Conservation (phyloP, 2,888 invertebrate species). For the Drosophila pseudotalamancana region DNA sequence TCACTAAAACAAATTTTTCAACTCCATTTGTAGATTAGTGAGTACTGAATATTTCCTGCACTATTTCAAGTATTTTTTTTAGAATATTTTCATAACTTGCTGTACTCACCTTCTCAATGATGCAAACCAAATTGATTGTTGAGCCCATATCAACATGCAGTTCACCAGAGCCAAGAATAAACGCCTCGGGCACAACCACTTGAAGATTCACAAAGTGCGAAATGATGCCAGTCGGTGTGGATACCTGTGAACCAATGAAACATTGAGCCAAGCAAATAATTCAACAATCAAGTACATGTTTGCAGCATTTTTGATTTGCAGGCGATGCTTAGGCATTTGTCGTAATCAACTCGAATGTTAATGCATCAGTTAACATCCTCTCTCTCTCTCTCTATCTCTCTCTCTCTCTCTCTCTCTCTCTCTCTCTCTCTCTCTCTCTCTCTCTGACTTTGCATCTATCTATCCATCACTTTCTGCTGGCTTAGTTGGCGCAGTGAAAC, state of each 20-base stretch:
- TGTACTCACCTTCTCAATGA: conserved; percentile 93
- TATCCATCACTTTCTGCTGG: too few relatives aligned
- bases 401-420: too few relatives aligned
- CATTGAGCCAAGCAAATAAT: conserved; percentile 78
- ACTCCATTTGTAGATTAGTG: too few relatives aligned
- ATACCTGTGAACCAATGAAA: conserved; percentile 87
- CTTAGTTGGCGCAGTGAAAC: conserved; percentile 25
- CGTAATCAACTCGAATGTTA: conserved; percentile 65
- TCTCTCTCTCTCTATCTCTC: background rate
- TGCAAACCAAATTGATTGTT: conserved; percentile 93
- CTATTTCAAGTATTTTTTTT: background rate
- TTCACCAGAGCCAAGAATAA: conserved; percentile 93
- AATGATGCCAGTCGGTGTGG: conserved; percentile 92
- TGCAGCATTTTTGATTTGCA: conserved; percentile 44
- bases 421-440: background rate
- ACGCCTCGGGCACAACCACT: conserved; percentile 95
- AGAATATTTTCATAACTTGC: background rate
- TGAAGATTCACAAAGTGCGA: conserved; percentile 95
- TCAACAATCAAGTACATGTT: conserved; percentile 32
- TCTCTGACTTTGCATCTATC: too few relatives aligned
- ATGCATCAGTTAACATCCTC: conserved; percentile 61
- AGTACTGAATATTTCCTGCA: too few relatives aligned
- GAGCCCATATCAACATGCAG: conserved; percentile 96
- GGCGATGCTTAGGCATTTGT: conserved; percentile 25
- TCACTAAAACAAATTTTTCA: too few relatives aligned